These are phyloP conservation scores for Cloeon dipterum DNA, from an alignment of 2,888 invertebrate species.

Conservation along the genomic window DNA sequence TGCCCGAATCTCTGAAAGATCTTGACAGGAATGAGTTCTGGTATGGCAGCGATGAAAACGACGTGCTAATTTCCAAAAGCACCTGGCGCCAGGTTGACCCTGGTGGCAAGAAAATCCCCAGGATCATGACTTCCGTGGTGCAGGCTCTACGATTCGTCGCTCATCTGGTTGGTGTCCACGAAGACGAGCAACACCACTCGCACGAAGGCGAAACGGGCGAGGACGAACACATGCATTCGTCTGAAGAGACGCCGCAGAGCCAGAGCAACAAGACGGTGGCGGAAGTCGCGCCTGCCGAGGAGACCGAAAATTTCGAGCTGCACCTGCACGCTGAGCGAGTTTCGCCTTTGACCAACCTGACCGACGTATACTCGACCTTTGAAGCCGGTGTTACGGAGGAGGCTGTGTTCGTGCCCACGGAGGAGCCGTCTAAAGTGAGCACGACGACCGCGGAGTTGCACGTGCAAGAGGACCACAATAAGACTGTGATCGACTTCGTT, in stretches of 20 bases:
- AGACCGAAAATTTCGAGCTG: not conserved
- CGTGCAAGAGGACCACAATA: too few species aligned
- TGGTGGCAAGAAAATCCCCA: not conserved
- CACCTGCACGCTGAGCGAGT: not conserved
- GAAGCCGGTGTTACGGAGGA: too few species aligned
- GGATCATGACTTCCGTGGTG: not conserved
- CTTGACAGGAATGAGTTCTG: slow-evolving; percentile 11
- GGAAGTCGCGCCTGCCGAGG: not conserved
- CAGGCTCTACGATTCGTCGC: not conserved
- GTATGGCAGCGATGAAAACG: slow-evolving; percentile 8
- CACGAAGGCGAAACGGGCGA: not conserved
- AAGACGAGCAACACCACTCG: not conserved
- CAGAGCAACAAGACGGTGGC: not conserved
- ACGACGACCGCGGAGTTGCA: too few species aligned
- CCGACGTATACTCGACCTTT: too few species aligned
- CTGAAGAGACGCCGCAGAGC: too few species aligned
- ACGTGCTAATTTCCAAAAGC: not conserved
- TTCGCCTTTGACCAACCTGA: too few species aligned
- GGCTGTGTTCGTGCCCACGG: too few species aligned
- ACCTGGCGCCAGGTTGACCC: not conserved
- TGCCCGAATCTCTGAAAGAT: slow-evolving; percentile 11
- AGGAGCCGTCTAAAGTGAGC: too few species aligned
- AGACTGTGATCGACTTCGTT: too few species aligned
- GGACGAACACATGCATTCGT: not conserved
- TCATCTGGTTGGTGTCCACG: not conserved